Percentiles rank a stretch among this genome's conserved stretches.
Conservation (phyloP, 64 coral and sea anemone species). For the Montipora sp. region DNA sequence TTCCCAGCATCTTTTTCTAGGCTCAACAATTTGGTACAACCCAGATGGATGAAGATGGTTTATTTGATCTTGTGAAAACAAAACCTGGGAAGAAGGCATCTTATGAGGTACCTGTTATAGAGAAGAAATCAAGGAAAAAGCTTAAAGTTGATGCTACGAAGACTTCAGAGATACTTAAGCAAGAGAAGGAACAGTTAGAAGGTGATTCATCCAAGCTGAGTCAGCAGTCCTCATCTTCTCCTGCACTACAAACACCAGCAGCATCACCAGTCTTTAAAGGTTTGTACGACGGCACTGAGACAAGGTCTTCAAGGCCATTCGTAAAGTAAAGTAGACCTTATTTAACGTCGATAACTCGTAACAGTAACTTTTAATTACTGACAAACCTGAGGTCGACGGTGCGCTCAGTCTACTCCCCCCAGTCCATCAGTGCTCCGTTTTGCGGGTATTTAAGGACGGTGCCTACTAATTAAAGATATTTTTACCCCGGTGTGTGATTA, state of each 20-base stretch:
- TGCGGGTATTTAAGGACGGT: too few relatives aligned
- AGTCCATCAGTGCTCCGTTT: too few relatives aligned
- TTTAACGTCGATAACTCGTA: too few relatives aligned
- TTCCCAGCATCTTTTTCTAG: background rate
- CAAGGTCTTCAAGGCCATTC: too few relatives aligned
- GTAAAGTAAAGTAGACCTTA: too few relatives aligned
- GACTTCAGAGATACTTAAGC: background rate
- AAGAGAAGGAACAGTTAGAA: background rate
- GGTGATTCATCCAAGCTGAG: background rate
- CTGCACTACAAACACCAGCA: constrained; percentile 51
- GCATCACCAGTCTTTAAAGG: constrained; percentile 32
- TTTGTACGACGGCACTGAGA: too few relatives aligned
- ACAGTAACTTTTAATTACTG: too few relatives aligned
- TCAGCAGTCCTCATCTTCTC: constrained; percentile 11
- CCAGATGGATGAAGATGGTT: constrained; percentile 81
- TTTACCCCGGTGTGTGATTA: too few relatives aligned
- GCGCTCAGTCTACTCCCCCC: too few relatives aligned
- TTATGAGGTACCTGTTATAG: constrained; percentile 1
- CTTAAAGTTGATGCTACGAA: constrained; percentile 16
- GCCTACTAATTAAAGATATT: too few relatives aligned
- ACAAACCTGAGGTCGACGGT: too few relatives aligned
- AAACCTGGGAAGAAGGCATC: constrained; percentile 70
- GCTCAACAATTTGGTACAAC: constrained; percentile 76
- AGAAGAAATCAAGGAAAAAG: constrained; percentile 56
- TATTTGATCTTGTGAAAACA: constrained; percentile 76